Base-by-base conservation (phyloP, 2,113 vertebrate species). In the Telmatochromis sp. region DNA sequence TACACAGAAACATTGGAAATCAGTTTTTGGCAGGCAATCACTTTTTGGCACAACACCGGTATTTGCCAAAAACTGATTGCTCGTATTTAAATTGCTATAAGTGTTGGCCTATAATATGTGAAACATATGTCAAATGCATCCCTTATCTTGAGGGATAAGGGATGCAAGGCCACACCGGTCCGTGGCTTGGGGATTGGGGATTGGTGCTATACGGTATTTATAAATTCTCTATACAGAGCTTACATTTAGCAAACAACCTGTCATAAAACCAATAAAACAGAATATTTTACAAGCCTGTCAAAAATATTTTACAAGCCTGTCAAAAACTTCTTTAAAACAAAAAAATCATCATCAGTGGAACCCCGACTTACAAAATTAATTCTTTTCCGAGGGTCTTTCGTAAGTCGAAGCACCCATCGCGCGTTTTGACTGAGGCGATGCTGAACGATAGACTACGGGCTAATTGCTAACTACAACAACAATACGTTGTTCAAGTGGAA, bases 371-470 rank as follows among this genome's bases (percentile, higher is more conserved):
- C 42, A 3, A 45, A 45, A 45, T 45, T 45, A 45, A 45, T 14
- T 14, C 4, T 2, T 23, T 13, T 2, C 53, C 21, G 53, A 55
- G 53, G 53, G 54, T 26, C 54, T 55, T 26, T 55, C 2, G 3
- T 26, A 55, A 26, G 54, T 55, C 7, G 2, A 55, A 7, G 11
- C 2, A 57, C 12, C 23, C 54, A 26, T 57, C 0, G 54, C 12
- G 0, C 0, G 3, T 57, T 57, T 57, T 14, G 23, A 57, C 3
- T 57, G 7, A 57, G 1, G 23, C 23, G 4, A 57, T 3, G 54
- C 54, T 8, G 7, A 57, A 26, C 21, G 4, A 55, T 55, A 13
- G 54, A 3, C 54, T 57, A 26, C 1, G 4, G 10, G 7, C 13
- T 57, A 57, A 28, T 57, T 28, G 54, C 4, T 14, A 57, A 4